Base-by-base conservation (phyloP, 2,113 vertebrate genomes). In the Sardina pilchardus region DNA sequence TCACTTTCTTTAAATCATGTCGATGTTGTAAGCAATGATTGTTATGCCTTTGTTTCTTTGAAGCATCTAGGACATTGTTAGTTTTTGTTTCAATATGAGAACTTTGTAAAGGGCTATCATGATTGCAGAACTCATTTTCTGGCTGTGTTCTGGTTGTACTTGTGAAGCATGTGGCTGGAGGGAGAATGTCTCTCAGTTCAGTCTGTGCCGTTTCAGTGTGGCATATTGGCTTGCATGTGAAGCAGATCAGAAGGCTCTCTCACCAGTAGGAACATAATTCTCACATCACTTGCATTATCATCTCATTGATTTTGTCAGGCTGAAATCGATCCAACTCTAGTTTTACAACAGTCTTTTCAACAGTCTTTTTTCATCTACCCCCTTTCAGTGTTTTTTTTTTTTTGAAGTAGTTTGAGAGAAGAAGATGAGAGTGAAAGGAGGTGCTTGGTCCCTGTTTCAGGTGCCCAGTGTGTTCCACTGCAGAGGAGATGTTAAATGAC, bases 311-410 rank as follows among this genome's bases (percentile, higher is more conserved):
- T 71, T 12, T 53, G 85, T 82, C 42, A 34, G 71, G 14, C 45
- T 53, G 26, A 86, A 56, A 90, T 86, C 86, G 53, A 86, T 85
- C 86, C 47, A 63, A 48, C 45, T 48, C 78, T 26, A 63, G 82
- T 47, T 85, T 78, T 87, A 67, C 36, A 82, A 10, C 59, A 26
- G 8, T 63, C 59, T 71, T 26, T 26, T 12, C 10, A 10, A 3
- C 53, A 19, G 0, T 19, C 14, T 48, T 48, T 48, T 48, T 16
- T 16, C 47, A 2, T 8, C 47, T 48, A 48, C 47, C 9, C 47
- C 21, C n/a, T n/a, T n/a, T n/a, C n/a, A n/a, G n/a, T n/a, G n/a
- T n/a, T n/a, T n/a, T n/a, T n/a, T n/a, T 56, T 19, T 17, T 56
- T 56, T 56, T 5, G 21, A 56, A 56, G 53, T 21, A 19, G 16